Conservation (phyloP, 2,888 invertebrate species). For the Esperia sulphurella region DNA sequence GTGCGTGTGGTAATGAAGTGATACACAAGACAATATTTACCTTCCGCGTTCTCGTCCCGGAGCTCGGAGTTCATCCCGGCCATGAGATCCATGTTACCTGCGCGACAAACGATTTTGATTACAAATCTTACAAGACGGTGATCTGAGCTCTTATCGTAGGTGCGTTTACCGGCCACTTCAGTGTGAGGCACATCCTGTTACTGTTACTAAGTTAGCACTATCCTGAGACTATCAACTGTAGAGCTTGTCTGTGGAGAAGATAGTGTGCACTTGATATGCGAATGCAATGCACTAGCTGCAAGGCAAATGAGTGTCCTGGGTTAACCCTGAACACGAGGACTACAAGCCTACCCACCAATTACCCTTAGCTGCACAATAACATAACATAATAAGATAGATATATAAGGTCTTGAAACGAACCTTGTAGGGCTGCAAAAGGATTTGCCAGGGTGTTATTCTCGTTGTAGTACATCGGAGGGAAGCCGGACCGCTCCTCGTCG, state of each 20-base stretch:
- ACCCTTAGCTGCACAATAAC: too few relatives aligned
- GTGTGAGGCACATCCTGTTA: too few relatives aligned
- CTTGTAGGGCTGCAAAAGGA: conserved; percentile 72
- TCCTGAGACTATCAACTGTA: too few relatives aligned
- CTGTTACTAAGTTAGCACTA: too few relatives aligned
- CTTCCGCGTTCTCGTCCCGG: conserved; percentile 69
- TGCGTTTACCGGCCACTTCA: too few relatives aligned
- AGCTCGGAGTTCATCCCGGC: conserved; percentile 63
- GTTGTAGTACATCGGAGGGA: conserved; percentile 62
- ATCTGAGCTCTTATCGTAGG: too few relatives aligned
- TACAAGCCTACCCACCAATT: too few relatives aligned
- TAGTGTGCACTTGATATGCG: too few relatives aligned
- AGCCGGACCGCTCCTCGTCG: conserved; percentile 81
- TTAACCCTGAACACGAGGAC: too few relatives aligned
- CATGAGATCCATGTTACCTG: conserved; percentile 75
- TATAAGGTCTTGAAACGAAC: conserved; percentile 25
- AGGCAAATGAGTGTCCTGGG: too few relatives aligned
- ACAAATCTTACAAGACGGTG: background rate
- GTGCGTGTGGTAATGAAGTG: conserved; percentile 72
- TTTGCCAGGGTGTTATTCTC: conserved; percentile 70
- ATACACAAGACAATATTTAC: conserved; percentile 53
- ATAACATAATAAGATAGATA: background rate
- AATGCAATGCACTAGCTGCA: too few relatives aligned
- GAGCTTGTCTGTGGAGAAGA: too few relatives aligned
- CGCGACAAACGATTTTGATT: conserved; percentile 1